These are phyloP conservation scores for Ips typographus DNA, from an alignment of 1,140 invertebrate species.

Conservation along the genomic window DNA sequence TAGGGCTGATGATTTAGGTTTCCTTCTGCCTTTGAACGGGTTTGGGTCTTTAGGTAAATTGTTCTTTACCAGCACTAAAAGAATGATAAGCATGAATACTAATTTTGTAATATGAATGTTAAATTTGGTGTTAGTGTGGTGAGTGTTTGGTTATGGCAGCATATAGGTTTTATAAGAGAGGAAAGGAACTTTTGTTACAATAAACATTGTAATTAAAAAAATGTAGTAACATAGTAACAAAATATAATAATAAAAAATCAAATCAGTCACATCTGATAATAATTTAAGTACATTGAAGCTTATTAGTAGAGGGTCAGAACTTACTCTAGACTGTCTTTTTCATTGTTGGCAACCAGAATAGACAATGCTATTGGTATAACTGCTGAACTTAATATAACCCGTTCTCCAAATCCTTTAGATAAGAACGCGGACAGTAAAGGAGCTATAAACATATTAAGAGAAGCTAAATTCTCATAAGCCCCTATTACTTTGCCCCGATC, in stretches of 20 bases:
- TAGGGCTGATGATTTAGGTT: background rate
- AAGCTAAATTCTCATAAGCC: conserved; percentile 31
- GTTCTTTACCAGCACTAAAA: conserved; percentile 12
- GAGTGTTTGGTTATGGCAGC: background rate
- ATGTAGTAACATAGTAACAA: no score
- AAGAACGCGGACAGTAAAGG: conserved; percentile 35
- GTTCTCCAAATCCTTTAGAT: conserved; percentile 22
- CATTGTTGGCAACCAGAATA: conserved; percentile 5
- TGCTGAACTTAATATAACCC: conserved; percentile 13
- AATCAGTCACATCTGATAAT: background rate
- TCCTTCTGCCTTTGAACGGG: background rate
- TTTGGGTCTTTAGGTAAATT: conserved; percentile 1
- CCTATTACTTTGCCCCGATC: conserved; percentile 37
- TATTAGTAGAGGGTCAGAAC: no score
- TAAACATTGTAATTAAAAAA: no score
- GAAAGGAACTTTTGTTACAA: no score
- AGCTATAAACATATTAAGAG: conserved; percentile 19
- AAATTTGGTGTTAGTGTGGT: conserved; percentile 4
- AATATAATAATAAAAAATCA: background rate
- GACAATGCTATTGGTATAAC: conserved; percentile 22
- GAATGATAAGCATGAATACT: background rate
- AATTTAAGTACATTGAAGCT: no score
- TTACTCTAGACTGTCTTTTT: background rate
- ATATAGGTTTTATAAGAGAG: background rate
- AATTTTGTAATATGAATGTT: background rate